Base-by-base conservation (phyloP, 2,888 invertebrate genomes). In the Leptura quadrifasciata region DNA sequence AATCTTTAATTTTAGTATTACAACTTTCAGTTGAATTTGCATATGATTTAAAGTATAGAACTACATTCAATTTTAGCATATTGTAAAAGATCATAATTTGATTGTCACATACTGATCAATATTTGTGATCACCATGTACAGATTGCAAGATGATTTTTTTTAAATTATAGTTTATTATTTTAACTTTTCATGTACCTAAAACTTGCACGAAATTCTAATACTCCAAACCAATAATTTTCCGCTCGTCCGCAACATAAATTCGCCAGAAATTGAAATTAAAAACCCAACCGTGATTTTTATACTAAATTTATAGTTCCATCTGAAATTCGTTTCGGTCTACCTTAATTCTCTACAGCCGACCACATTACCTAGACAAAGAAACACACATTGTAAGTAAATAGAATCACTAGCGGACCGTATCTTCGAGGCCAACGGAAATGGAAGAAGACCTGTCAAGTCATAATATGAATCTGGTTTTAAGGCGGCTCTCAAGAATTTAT, bases 381-480 rank as follows among this genome's bases (percentile, higher is more conserved):
- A 55, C 20, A 24, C 35, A 31, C 18, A 57, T 47, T 58, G 39
- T n/a, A 31, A 39, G 58, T 24, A 74, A 24, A 57, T 35, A 61
- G 61, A 74, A 74, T 61, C 27, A 67, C 67, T 31, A 68, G 57
- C 68, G 54, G 74, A 76, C 76, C 76, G 70, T 76, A 63, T 60
- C 73, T 57, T 76, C 18, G 69, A 74, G 76, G 76, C 76, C 74
- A 76, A 60, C 73, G 74, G 76, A 76, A 76, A 63, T 64, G 69
- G 61, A 64, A 54, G 74, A 76, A 74, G 73, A 64, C 65, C 65
- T 73, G 72, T 74, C 75, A 75, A 75, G 64, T 75, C 75, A 75
- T 65, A 75, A 70, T 75, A 64, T 10, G 47, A 65, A 75, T 75
- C 64, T 58, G 70, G 70, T 61, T 47, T 70, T 67, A 18, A 68